Evolutionary conservation across 1,140 invertebrate genomes (phyloP).

Genomic region (Bombus sylvicola): DNA sequence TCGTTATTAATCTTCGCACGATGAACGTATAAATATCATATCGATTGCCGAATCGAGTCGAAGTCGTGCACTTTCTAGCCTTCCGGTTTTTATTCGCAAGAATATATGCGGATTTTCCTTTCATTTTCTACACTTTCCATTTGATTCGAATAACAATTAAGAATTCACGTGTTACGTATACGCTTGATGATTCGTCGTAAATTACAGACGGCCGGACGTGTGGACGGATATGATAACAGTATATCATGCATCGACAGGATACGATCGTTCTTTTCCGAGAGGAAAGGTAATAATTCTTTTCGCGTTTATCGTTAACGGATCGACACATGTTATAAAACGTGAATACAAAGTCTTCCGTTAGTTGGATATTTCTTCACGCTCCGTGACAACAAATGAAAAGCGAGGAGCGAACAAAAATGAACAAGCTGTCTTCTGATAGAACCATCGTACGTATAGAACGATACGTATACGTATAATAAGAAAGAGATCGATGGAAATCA

Average conservation of each 20-base stretch:
- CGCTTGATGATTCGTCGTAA: constrained; percentile 3
- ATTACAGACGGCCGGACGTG: constrained; percentile 28
- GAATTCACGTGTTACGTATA: constrained; percentile 6
- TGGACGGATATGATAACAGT: constrained; percentile 59
- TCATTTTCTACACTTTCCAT: background rate
- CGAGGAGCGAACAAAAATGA: constrained; percentile 4
- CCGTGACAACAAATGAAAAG: background rate
- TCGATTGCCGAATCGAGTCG: background rate
- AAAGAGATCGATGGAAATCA: constrained; percentile 34
- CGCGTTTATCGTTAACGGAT: background rate
- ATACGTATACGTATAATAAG: background rate
- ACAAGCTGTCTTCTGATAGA: constrained; percentile 9
- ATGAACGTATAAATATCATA: background rate
- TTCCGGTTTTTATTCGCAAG: background rate
- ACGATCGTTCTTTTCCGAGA: background rate
- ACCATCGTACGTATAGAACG: background rate
- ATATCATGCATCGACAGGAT: constrained; percentile 34
- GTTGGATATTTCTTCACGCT: background rate
- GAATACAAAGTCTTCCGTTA: background rate
- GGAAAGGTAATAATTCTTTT: background rate
- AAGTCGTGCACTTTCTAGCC: background rate
- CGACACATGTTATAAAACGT: background rate
- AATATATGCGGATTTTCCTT: background rate
- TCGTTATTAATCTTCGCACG: constrained; percentile 17
- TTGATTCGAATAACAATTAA: constrained; percentile 21